Conservation (phyloP, 2,797 vertebrate genomes). For the Syngnathus rostellatus region DNA sequence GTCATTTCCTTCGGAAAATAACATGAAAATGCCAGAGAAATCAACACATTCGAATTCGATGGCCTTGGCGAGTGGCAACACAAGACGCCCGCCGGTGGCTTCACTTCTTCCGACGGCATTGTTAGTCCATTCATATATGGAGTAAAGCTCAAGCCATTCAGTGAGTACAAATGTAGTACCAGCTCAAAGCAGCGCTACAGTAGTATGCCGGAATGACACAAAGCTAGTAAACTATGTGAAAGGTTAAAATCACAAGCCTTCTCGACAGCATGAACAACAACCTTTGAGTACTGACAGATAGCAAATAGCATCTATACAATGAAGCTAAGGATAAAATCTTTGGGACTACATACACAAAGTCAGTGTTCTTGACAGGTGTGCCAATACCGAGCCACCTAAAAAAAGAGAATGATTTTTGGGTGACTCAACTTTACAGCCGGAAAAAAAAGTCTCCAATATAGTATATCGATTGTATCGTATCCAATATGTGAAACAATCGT, state of each 20-base stretch:
- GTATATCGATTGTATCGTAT: background rate
- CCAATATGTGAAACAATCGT: background rate
- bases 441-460: background rate
- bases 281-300: background rate
- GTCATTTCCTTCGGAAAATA: too few species aligned
- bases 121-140: too few species aligned
- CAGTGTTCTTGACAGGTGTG: slow-evolving; percentile 79
- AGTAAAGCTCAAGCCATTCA: slow-evolving; percentile 32
- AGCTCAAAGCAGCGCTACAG: background rate
- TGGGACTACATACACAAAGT: slow-evolving; percentile 82
- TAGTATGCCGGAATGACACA: slow-evolving; percentile 10
- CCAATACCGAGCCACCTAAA: slow-evolving; percentile 84
- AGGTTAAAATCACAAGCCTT: background rate
- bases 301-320: slow-evolving; percentile 32
- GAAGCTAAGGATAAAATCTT: slow-evolving; percentile 16
- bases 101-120: too few species aligned
- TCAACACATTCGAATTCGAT: too few species aligned
- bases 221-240: slow-evolving; percentile 6
- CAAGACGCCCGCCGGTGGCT: too few species aligned
- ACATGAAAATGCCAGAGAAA: too few species aligned
- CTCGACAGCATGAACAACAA: slow-evolving; percentile 3
- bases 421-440: background rate
- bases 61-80: too few species aligned
- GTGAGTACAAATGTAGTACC: background rate
- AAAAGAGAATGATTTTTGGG: slow-evolving; percentile 56